Evolutionary conservation across 2,113 vertebrate species (phyloP).

Genomic region (Struthio camelus): DNA sequence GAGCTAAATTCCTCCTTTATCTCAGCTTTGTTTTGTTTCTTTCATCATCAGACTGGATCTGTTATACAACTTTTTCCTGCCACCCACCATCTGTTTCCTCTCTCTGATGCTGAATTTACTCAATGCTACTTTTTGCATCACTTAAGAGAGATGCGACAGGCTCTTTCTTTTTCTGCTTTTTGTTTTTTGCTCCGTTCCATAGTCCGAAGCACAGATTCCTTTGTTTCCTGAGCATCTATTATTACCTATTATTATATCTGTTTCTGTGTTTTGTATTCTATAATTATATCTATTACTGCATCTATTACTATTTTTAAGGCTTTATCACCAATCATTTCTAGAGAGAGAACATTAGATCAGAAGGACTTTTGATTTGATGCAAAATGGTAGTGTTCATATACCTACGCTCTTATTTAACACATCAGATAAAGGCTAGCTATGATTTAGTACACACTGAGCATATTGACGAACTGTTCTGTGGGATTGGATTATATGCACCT

Average conservation of each 20-base stretch:
- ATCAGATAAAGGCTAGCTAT: not conserved
- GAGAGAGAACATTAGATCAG: not conserved
- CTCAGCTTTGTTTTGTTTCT: not conserved
- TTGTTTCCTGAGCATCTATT: not conserved
- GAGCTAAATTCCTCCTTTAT: not conserved
- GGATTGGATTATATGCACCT: not conserved
- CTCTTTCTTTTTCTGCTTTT: not conserved
- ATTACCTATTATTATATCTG: not conserved
- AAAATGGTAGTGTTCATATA: not conserved
- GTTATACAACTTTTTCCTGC: not conserved
- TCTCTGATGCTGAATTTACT: not conserved
- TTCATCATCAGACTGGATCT: not conserved
- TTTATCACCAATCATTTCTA: not conserved
- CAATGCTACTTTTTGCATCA: not conserved
- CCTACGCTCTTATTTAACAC: not conserved
- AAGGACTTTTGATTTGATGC: not conserved
- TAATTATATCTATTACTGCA: not conserved
- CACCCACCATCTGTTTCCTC: not conserved
- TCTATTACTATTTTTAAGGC: not conserved
- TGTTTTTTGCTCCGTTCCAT: too few relatives aligned
- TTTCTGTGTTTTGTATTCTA: not conserved
- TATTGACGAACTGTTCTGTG: not conserved
- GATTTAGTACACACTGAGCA: not conserved
- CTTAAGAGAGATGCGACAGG: not conserved
- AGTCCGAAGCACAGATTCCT: not conserved